phyloP scores from a whole-genome alignment of 2,888 invertebrate species.

The Polydesmus complanatus region DNA sequence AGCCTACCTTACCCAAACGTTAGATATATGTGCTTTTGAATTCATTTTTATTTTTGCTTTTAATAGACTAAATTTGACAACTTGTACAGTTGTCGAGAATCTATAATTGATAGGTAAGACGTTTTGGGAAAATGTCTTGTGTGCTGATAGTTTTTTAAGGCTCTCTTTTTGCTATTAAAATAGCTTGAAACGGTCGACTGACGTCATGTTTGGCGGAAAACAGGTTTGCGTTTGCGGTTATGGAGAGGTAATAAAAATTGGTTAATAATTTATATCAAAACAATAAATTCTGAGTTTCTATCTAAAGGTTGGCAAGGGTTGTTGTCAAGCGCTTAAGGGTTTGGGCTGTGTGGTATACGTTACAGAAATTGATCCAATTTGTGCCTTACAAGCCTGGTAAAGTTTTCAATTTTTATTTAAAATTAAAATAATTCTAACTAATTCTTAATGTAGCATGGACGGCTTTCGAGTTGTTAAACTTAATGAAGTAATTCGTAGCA shows the following conservation, averaged over 20 bases:
- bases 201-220: constrained; percentile 95
- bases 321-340: constrained; percentile 86
- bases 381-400: constrained; percentile 85
- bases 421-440: background rate
- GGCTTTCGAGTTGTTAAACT: constrained; percentile 88
- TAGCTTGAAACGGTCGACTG: constrained; percentile 74
- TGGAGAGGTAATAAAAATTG: constrained; percentile 63
- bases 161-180: background rate
- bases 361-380: constrained; percentile 95
- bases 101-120: constrained; percentile 57
- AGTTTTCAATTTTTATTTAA: constrained; percentile 11
- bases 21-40: constrained; percentile 31
- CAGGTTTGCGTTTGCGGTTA: constrained; percentile 93
- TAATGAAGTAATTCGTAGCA: constrained; percentile 78
- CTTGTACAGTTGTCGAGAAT: constrained; percentile 86
- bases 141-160: background rate
- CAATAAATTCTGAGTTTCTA: too few species aligned
- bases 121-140: constrained; percentile 31
- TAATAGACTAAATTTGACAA: constrained; percentile 83
- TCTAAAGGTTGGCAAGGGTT: constrained; percentile 74
- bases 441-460: constrained; percentile 60
- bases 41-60: constrained; percentile 5
- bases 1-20: constrained; percentile 1
- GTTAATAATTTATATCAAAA: too few species aligned
- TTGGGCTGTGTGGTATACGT: constrained; percentile 83